A percentile compares a stretch with the other conserved stretches of the same genome.
phyloP scores from a whole-genome alignment of 2,113 vertebrate genomes.

The Phalacrocorax pelagicus region DNA sequence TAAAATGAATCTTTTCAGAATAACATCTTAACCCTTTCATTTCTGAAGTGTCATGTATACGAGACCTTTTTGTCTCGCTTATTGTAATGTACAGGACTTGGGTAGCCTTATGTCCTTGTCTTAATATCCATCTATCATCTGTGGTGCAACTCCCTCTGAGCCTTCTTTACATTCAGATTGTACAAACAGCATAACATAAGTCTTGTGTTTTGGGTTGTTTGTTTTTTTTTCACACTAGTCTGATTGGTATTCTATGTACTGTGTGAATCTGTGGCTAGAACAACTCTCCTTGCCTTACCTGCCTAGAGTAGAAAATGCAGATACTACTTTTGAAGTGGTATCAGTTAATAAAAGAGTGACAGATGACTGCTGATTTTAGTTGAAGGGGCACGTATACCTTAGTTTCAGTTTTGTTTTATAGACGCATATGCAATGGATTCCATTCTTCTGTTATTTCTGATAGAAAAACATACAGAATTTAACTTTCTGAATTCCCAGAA shows the following conservation, averaged over 20 bases:
- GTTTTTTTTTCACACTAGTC: not conserved
- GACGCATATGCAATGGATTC: not conserved
- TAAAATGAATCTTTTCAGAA: slow-evolving; percentile 24
- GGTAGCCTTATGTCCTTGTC: not conserved
- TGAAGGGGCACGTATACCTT: not conserved
- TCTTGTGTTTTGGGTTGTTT: not conserved
- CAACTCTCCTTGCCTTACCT: not conserved
- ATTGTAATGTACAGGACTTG: slow-evolving; percentile 12
- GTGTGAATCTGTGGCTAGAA: not conserved
- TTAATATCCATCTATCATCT: slow-evolving; percentile 29
- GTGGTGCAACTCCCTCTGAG: not conserved
- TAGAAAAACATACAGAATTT: not conserved
- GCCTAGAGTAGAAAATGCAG: not conserved
- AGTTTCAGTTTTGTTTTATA: not conserved
- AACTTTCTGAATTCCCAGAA: not conserved
- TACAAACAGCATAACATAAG: not conserved
- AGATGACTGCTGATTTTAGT: not conserved
- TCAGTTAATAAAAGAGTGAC: not conserved
- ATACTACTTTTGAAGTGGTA: not conserved
- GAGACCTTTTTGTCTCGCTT: slow-evolving; percentile 21
- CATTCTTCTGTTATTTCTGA: not conserved
- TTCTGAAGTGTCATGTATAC: slow-evolving; percentile 15
- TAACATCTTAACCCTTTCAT: slow-evolving; percentile 40
- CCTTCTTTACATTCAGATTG: not conserved
- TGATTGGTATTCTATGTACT: not conserved